Evolutionary conservation across 2,113 vertebrate species (phyloP), one percentile per base, ranked within the genome.

Genomic region (Orthochromis malagaraziensis): DNA sequence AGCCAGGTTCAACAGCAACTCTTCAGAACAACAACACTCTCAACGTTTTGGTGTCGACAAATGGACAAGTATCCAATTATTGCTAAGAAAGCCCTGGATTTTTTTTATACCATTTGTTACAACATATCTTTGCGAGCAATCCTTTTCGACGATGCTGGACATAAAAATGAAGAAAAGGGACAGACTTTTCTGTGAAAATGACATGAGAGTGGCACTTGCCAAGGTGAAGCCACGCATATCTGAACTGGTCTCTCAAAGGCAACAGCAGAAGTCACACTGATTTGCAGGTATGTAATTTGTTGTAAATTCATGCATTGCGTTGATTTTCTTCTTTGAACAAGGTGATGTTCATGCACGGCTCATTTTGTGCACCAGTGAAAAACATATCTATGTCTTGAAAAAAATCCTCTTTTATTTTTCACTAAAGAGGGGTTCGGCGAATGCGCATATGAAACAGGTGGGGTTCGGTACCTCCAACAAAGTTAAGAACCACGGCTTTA

Each of bases 351-450:
- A 16, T 58, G 55, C 26, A 31, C 7, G 55, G 14, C 7, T 31
- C 55, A 58, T 58, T 58, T 16, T 58, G 55, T 58, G 55, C 26
- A 58, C 55, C 7, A 31, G 55, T 58, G 5, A 58, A 58, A 58
- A 29, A 58, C 26, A 58, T 16, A 29, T 58, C 55, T 58, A 2
- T 9, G 7, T 58, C 6, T 55, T 55, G 3, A 55, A 55, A 55
- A 24, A 58, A 9, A 58, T 29, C 55, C 1, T 2, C 4, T 31
- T 58, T 58, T 58, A 2, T 58, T 31, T 31, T 58, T 58, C 26
- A 58, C 3, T 58, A 9, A 31, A 4, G 55, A 58, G 7, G 7
- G 26, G 1, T 29, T 2, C 7, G 0, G 0, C 1, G 5, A 58
- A 1, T 26, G 53, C 11, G 11, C 53, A 55, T 13, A 58, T 29